Evolutionary conservation across 2,888 invertebrate species (phyloP), one percentile per base, ranked within the genome.

Genomic region (Synergus itoensis): DNA sequence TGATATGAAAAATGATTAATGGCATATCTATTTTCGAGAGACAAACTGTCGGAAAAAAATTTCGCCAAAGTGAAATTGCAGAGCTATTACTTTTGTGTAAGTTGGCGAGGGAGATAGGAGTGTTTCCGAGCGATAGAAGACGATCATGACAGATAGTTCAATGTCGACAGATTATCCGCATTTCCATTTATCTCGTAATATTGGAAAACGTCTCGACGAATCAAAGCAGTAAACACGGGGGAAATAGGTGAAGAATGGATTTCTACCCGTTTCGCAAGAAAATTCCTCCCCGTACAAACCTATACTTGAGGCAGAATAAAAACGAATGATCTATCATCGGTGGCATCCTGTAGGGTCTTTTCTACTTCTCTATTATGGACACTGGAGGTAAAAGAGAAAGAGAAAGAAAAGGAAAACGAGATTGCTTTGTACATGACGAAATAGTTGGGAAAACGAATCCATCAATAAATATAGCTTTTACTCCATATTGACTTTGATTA

Each of bases 71-170:
- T n/a, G 40, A 40, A 64, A 41, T 40, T 64, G n/a, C 9, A 2
- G 12, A 8, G 36, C 40, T 64, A 40, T 64, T 36, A 64, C 43
- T 67, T 41, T 67, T 67, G 18, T 18, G 43, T 14, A 45, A 45
- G 18, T 45, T 67, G 67, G 14, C 14, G 7, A 21, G 12, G 43
- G 11, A 18, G 67, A 67, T 67, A 67, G 21, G 67, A 45, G 67
- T 14, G 14, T 67, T 67, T 18, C 21, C 9, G 48, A 14, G 14
- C 21, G 28, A 69, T 48, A 69, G 45, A 0, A 69, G 45, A 69
- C 45, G 28, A 69, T 69, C 69, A 45, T 48, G 69, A 69, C 69
- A 69, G 67, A 67, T 67, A 11, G 43, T 67, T 67, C 21, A 67
- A 21, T 45, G 67, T 67, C 16, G 40, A 64, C 67, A 21, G 45